Conservation (phyloP, 2,113 vertebrate species). For the Triplophysa dalaica region DNA sequence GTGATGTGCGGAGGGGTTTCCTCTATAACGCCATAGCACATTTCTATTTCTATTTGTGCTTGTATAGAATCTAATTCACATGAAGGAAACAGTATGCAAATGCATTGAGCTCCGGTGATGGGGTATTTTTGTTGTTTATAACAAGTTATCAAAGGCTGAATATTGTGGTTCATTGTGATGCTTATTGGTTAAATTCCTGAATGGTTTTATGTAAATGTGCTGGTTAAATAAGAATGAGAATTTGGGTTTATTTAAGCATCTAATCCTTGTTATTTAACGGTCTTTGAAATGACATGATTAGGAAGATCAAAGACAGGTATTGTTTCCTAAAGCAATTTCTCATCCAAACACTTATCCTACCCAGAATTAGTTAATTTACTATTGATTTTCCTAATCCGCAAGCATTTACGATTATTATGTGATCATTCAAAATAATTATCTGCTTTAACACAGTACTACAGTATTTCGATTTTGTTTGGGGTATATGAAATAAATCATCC, state of each 20-base stretch:
- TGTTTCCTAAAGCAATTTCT: slow-evolving; percentile 22
- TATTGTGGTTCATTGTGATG: slow-evolving; percentile 1
- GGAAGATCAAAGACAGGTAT: slow-evolving; percentile 43
- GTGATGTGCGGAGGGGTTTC: slow-evolving; percentile 47
- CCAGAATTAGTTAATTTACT: slow-evolving; percentile 8
- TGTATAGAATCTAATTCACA: slow-evolving; percentile 24
- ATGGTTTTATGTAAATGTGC: slow-evolving; percentile 29
- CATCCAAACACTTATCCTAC: slow-evolving; percentile 5
- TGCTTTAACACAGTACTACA: slow-evolving; percentile 4
- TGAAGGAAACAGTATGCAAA: slow-evolving; percentile 21
- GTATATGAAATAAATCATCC: not conserved
- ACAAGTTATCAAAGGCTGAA: slow-evolving; percentile 22
- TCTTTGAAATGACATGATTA: slow-evolving; percentile 38
- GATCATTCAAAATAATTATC: slow-evolving; percentile 20
- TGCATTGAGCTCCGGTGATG: not conserved
- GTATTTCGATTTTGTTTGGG: slow-evolving; percentile 3
- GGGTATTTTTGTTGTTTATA: slow-evolving; percentile 6
- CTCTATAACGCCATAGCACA: not conserved
- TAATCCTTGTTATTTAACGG: slow-evolving; percentile 39
- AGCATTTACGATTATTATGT: not conserved
- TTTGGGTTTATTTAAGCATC: slow-evolving; percentile 49
- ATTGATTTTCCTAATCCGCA: not conserved
- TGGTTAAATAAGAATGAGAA: slow-evolving; percentile 53
- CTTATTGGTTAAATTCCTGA: slow-evolving; percentile 14
- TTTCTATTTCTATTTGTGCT: slow-evolving; percentile 38